A percentile compares a stretch with the other conserved stretches of the same genome.
Conservation (phyloP, 2,113 vertebrate species). For the Trichechus manatus region DNA sequence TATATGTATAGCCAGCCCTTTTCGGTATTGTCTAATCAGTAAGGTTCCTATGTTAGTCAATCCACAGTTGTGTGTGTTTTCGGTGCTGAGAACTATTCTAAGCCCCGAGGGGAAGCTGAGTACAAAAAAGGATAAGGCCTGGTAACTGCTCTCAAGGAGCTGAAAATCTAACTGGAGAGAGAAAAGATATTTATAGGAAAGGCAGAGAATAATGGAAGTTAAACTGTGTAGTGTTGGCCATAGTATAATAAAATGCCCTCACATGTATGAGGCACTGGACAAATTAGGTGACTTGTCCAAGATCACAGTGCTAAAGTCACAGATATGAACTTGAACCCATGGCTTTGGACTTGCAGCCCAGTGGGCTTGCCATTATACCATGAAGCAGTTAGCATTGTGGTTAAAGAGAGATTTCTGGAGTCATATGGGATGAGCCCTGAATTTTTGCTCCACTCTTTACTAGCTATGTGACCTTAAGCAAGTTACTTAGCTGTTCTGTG, state of each 20-base stretch:
- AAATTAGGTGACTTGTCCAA: constrained; percentile 46
- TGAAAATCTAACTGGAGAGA: constrained; percentile 50
- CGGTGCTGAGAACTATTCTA: constrained; percentile 42
- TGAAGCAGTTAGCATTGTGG: not conserved
- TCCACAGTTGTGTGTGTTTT: constrained; percentile 9
- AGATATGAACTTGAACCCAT: constrained; percentile 33
- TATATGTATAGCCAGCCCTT: not conserved
- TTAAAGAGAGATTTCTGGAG: constrained; percentile 59
- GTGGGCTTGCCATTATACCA: not conserved
- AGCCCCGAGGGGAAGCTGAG: not conserved
- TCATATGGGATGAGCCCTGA: not conserved
- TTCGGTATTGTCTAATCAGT: constrained; percentile 26
- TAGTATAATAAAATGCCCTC: constrained; percentile 21
- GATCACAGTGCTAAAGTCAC: not conserved
- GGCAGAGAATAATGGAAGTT: constrained; percentile 35
- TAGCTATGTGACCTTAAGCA: constrained; percentile 36
- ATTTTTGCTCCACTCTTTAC: constrained; percentile 2
- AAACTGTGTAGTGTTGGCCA: constrained; percentile 6
- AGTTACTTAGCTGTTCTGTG: constrained; percentile 27
- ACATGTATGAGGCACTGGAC: not conserved
- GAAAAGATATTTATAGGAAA: constrained; percentile 46
- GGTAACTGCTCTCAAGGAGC: constrained; percentile 57
- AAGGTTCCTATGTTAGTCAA: constrained; percentile 29
- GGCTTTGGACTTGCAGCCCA: constrained; percentile 19
- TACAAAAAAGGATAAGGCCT: not conserved